A percentile compares a stretch with the other conserved stretches of the same genome.
Evolutionary conservation across 2,888 invertebrate genomes (phyloP).

Genomic region (Itoplectis maculator): DNA sequence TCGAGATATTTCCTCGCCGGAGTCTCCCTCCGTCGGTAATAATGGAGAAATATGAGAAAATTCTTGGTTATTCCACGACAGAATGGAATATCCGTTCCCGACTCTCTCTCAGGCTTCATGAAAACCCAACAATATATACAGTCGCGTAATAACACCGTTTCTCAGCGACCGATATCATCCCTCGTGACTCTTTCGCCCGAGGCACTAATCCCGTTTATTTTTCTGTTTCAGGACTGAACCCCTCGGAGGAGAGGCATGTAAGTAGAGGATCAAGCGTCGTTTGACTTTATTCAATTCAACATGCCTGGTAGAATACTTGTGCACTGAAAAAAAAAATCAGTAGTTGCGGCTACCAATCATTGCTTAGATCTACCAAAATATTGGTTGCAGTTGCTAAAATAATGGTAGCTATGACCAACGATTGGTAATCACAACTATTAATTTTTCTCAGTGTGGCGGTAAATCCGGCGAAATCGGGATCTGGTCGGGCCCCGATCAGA

Average conservation of each 20-base stretch:
- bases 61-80: conserved; percentile 62
- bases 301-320: background rate
- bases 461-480: too few relatives aligned
- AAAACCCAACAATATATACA: conserved; percentile 55
- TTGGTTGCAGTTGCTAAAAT: too few relatives aligned
- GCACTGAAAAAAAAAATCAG: too few relatives aligned
- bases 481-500: too few relatives aligned
- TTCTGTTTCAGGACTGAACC: conserved; percentile 87
- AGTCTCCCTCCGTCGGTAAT: conserved; percentile 74
- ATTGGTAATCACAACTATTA: too few relatives aligned
- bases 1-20: conserved; percentile 49
- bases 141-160: conserved; percentile 50
- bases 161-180: conserved; percentile 22
- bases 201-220: conserved; percentile 56
- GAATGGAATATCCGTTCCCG: conserved; percentile 63
- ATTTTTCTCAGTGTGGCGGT: too few relatives aligned
- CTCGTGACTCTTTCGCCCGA: conserved; percentile 27
- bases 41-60: conserved; percentile 81
- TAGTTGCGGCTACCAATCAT: too few relatives aligned
- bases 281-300: conserved; percentile 20
- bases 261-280: conserved; percentile 83
- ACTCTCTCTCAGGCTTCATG: conserved; percentile 50
- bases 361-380: too few relatives aligned
- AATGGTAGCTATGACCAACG: too few relatives aligned
- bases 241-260: conserved; percentile 89